phyloP scores from a whole-genome alignment of 2,113 vertebrate species.

The Stercorarius parasiticus region DNA sequence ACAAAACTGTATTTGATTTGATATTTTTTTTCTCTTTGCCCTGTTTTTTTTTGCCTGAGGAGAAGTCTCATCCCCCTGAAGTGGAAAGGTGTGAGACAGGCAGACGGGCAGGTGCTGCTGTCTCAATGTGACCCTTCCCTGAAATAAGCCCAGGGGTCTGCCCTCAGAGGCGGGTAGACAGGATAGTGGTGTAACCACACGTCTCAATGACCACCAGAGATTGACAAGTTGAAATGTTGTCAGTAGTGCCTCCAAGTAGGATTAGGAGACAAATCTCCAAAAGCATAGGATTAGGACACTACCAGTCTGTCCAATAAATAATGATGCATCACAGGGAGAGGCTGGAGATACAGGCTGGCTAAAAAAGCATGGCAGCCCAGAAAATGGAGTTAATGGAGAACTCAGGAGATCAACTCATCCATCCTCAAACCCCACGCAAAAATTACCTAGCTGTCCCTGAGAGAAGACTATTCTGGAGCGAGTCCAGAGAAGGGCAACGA shows the following conservation, averaged over 20 bases:
- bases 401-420: background rate
- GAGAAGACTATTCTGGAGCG: background rate
- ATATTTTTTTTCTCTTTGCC: background rate
- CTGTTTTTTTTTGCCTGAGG: background rate
- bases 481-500: too few species aligned
- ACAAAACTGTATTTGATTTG: background rate
- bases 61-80: background rate
- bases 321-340: background rate
- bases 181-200: background rate
- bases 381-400: background rate
- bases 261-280: background rate
- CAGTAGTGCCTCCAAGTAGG: background rate
- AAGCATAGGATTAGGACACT: background rate
- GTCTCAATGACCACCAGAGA: background rate
- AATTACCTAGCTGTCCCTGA: background rate
- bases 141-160: background rate
- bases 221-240: background rate
- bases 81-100: background rate
- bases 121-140: background rate
- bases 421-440: background rate
- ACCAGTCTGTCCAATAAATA: background rate
- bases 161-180: background rate
- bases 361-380: background rate
- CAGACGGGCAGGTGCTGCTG: accelerated
- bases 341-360: background rate